Base-by-base conservation (phyloP, 2,797 vertebrate species). In the Mallotus villosus region DNA sequence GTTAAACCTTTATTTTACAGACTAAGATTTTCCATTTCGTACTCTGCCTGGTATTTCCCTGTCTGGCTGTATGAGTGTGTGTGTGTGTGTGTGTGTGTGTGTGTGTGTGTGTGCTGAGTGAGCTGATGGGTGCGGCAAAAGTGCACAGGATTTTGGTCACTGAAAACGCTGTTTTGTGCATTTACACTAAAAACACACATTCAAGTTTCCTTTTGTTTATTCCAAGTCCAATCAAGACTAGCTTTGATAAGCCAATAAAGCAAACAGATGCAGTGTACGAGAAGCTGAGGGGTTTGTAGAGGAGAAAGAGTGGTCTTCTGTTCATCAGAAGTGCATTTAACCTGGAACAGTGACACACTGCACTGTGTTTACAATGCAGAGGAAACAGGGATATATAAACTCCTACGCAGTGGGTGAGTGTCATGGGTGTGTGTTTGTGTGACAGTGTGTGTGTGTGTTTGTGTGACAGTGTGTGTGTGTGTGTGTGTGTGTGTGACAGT, bases 21-120 rank as follows among this genome's bases (percentile, higher is more conserved):
- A n/a, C 61, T 34, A 67, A 84, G 82, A 86, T 70, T 86, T 87
- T 89, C 86, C 87, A 89, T 85, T 83, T 74, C 83, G 74, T 72
- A 82, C 78, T 63, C 74, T 78, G 74, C 83, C 75, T 84, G 86
- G 86, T 81, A 85, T 87, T 87, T 87, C 82, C 87, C 82, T 80
- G 61, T 61, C 60, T 46, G 75, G 76, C 73, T 78, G 68, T 41
- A 71, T 74, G 74, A 59, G 51, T 64, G 16, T 55, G 63, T 12
- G 17, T 60, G 62, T 24, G 62, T 59, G 27, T 65, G 69, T 62
- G 63, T 68, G 21, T 62, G 67, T 51, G 68, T 51, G 16, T 29
- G 68, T 49, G 37, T 69, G 67, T 60, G 55, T 69, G 67, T 24
- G 32, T 37, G n/a, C 17, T 34, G 19, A 19, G 16, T n/a, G 19